Evolutionary conservation across 2,797 vertebrate species (phyloP).

Genomic region (Neoniphon sammara): DNA sequence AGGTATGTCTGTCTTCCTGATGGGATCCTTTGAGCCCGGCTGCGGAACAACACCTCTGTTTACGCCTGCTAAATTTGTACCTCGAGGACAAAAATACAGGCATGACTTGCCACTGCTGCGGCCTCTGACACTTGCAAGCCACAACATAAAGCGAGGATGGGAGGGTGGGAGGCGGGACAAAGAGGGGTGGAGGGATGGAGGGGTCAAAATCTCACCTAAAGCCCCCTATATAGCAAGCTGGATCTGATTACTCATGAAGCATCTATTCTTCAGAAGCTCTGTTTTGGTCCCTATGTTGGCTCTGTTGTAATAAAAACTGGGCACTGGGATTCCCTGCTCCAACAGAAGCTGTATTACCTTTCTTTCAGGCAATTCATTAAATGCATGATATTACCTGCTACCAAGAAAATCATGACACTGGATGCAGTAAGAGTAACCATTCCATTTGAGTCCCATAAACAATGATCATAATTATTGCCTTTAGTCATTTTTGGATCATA

Average conservation of each 20-base stretch:
- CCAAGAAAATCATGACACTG: constrained; percentile 13
- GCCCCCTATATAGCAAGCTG: background rate
- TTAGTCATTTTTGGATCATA: constrained; percentile 49
- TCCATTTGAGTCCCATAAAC: constrained; percentile 30
- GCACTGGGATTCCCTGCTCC: background rate
- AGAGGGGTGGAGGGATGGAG: background rate
- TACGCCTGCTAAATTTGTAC: constrained; percentile 74
- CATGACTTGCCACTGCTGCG: constrained; percentile 57
- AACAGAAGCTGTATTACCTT: background rate
- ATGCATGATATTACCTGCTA: constrained; percentile 2
- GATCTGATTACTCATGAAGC: constrained; percentile 41
- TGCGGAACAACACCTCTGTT: constrained; percentile 74
- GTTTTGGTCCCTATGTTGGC: constrained; percentile 9
- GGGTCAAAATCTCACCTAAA: constrained; percentile 38
- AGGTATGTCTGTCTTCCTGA: constrained; percentile 43
- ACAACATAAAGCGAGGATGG: constrained; percentile 47
- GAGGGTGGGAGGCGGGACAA: constrained; percentile 6
- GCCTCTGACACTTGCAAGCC: constrained; percentile 46
- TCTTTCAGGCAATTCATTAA: constrained; percentile 1
- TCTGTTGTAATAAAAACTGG: constrained; percentile 28
- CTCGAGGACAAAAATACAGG: constrained; percentile 68
- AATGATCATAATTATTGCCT: constrained; percentile 43
- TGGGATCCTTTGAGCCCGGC: constrained; percentile 33
- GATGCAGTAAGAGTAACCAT: constrained; percentile 18
- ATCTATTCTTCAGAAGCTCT: constrained; percentile 42